Evolutionary conservation across 2,113 vertebrate species (phyloP), one percentile per base, ranked within the genome.

Genomic region (Fregata magnificens): DNA sequence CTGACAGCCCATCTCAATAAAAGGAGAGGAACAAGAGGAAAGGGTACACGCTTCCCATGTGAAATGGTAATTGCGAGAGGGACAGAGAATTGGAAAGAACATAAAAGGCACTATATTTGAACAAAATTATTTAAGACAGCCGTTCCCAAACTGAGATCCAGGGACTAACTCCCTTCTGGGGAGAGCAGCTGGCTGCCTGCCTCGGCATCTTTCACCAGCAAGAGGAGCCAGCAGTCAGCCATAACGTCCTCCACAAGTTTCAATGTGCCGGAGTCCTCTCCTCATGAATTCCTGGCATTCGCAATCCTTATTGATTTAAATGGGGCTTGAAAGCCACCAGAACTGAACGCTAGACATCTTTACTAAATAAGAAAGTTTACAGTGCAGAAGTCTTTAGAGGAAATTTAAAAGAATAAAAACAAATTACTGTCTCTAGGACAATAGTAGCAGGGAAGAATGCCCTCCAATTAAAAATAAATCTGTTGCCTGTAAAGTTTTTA

Each of bases 91-190:
- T 96, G 95, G 95, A 96, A 88, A 83, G 84, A 95, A 96, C 89
- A 96, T 96, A 90, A 96, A 95, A 97, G 93, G 91, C 79, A 71
- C 96, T 95, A 83, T 93, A 96, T 91, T 96, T 94, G 94, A 97
- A 91, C 84, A 94, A 84, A 97, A 96, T 95, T 95, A 93, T 95
- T 95, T 85, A 66, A 97, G 94, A 96, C 91, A 96, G 84, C 91
- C 90, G 2, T 97, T 97, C 96, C 89, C 97, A 96, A 97, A 96
- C 89, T 56, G 47, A 96, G 84, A 93, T 96, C 87, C 94, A 96
- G 89, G 78, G 89, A 93, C 91, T 94, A 66, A 78, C 91, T 91
- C 91, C 93, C 94, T 97, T 87, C 89, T 95, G 95, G 89, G 92
- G 86, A 97, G 91, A 92, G 82, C 70, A 96, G 91, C 93, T 96